Evolutionary conservation across 1,140 invertebrate species (phyloP).

Genomic region (Dendrolimus kikuchii): DNA sequence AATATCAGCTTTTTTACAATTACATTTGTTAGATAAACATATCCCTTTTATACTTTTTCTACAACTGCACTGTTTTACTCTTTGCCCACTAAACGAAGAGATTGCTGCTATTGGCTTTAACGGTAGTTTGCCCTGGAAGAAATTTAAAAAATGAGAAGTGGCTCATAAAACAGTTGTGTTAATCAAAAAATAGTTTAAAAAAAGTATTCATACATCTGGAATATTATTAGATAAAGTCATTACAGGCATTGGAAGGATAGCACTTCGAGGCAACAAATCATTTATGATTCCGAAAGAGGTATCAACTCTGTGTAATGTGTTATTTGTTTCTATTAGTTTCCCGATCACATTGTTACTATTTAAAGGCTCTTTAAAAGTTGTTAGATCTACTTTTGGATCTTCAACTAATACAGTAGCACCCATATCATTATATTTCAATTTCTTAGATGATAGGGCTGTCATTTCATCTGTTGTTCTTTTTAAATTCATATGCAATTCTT

Average conservation of each 20-base stretch:
- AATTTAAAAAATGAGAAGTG: slow-evolving; percentile 1
- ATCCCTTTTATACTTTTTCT: slow-evolving; percentile 13
- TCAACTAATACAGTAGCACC: slow-evolving; percentile 21
- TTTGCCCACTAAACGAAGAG: slow-evolving; percentile 19
- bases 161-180: no score
- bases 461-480: slow-evolving; percentile 26
- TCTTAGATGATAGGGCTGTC: slow-evolving; percentile 17
- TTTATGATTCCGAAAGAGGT: slow-evolving; percentile 22
- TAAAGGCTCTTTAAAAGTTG: slow-evolving; percentile 6
- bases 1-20: slow-evolving; percentile 20
- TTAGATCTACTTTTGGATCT: slow-evolving; percentile 21
- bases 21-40: slow-evolving; percentile 13
- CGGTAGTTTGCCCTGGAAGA: slow-evolving; percentile 11
- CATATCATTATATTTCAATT: slow-evolving; percentile 21
- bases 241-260: slow-evolving; percentile 12
- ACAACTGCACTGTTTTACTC: slow-evolving; percentile 19
- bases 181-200: no score
- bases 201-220: slow-evolving; percentile 7
- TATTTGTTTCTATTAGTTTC: slow-evolving; percentile 16
- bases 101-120: slow-evolving; percentile 11
- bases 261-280: slow-evolving; percentile 21
- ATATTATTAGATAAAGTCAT: slow-evolving; percentile 2
- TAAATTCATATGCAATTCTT: slow-evolving; percentile 17
- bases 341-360: slow-evolving; percentile 24
- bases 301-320: slow-evolving; percentile 20